phyloP scores from a whole-genome alignment of 2,888 invertebrate genomes.

The Leuctra nigra region DNA sequence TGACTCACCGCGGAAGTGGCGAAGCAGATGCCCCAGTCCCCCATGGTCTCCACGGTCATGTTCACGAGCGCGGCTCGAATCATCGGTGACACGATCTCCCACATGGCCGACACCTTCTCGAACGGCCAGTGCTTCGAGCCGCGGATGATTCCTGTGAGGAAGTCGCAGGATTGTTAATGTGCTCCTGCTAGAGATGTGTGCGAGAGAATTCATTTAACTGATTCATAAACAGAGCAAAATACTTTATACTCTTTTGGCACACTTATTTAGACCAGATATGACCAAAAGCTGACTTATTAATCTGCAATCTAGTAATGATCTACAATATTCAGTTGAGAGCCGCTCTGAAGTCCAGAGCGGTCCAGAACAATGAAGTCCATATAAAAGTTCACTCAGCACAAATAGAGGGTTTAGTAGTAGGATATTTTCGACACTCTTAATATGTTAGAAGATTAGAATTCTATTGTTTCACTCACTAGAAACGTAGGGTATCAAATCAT shows the following conservation, averaged over 20 bases:
- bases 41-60: slow-evolving; percentile 62
- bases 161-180: not conserved
- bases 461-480: too few species aligned
- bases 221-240: too few species aligned
- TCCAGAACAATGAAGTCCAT: too few species aligned
- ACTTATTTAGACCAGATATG: not conserved
- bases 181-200: not conserved
- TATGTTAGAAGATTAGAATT: too few species aligned
- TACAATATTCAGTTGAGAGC: too few species aligned
- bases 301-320: too few species aligned
- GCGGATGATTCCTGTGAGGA: slow-evolving; percentile 63
- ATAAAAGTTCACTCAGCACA: too few species aligned
- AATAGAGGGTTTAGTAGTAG: too few species aligned
- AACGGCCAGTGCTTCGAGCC: slow-evolving; percentile 79
- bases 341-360: too few species aligned
- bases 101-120: slow-evolving; percentile 52
- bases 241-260: too few species aligned
- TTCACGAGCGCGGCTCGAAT: slow-evolving; percentile 54
- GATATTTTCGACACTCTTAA: too few species aligned
- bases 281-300: not conserved
- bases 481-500: too few species aligned
- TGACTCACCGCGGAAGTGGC: slow-evolving; percentile 54
- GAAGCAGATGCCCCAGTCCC: slow-evolving; percentile 67
- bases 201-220: not conserved
- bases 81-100: slow-evolving; percentile 56